A percentile compares a stretch with the other conserved stretches of the same genome.
These are phyloP conservation scores for Forbesichthys agassizii DNA, from an alignment of 2,113 vertebrate genomes.

Conservation along the genomic window DNA sequence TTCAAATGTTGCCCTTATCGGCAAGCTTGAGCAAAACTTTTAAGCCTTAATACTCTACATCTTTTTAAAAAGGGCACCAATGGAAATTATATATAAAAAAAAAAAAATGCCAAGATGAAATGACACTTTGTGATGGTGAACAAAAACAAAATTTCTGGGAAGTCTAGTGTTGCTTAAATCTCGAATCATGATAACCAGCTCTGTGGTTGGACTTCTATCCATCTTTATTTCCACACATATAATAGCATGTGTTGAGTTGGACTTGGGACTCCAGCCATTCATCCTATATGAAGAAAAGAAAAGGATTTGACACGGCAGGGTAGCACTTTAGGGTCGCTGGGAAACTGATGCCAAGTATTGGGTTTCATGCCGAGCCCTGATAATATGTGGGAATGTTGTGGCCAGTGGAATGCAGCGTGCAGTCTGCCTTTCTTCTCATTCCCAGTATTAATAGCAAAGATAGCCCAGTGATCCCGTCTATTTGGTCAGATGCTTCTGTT, in stretches of 20 bases:
- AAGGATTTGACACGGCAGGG: constrained; percentile 45
- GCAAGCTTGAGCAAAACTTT: not conserved
- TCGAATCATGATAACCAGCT: constrained; percentile 26
- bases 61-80: not conserved
- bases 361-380: constrained; percentile 60
- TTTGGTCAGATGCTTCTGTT: constrained; percentile 25
- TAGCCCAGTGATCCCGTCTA: constrained; percentile 38
- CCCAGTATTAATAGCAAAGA: constrained; percentile 64
- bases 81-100: not conserved
- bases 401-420: constrained; percentile 56
- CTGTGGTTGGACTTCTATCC: constrained; percentile 5
- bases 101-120: not conserved
- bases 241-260: constrained; percentile 50
- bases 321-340: constrained; percentile 39
- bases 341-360: constrained; percentile 49
- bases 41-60: constrained; percentile 2
- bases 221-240: constrained; percentile 12
- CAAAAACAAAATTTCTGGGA: constrained; percentile 20
- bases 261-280: constrained; percentile 42
- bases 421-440: constrained; percentile 52
- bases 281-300: constrained; percentile 49
- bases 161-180: constrained; percentile 28
- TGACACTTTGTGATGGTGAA: constrained; percentile 12
- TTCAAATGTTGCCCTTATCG: not conserved
- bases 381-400: constrained; percentile 61